Evolutionary conservation across 2,113 vertebrate genomes (phyloP).

Genomic region (Nycticebus coucang): DNA sequence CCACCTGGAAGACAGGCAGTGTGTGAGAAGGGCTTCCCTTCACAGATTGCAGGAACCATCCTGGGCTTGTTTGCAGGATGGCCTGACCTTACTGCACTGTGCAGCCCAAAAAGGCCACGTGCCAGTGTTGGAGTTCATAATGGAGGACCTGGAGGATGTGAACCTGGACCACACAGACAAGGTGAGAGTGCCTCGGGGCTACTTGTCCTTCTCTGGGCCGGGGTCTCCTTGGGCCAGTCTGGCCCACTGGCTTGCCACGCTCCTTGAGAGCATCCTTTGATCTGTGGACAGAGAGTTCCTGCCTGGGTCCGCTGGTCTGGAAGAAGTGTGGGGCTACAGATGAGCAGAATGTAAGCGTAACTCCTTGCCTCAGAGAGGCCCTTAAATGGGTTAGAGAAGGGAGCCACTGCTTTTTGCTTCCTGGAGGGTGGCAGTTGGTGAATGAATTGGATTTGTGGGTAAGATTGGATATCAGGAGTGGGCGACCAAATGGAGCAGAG

Average conservation of each 20-base stretch:
- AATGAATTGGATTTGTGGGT: background rate
- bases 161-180: conserved; percentile 88
- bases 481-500: background rate
- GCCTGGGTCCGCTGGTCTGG: background rate
- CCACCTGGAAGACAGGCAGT: background rate
- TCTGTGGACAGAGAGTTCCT: background rate
- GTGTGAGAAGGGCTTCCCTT: background rate
- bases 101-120: conserved; percentile 91
- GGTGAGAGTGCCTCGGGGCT: conserved; percentile 75
- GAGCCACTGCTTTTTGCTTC: background rate
- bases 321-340: background rate
- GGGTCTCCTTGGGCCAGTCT: background rate
- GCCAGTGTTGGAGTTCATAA: conserved; percentile 87
- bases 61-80: conserved; percentile 83
- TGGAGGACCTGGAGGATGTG: conserved; percentile 91
- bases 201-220: background rate
- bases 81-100: conserved; percentile 91
- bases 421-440: background rate
- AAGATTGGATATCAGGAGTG: background rate
- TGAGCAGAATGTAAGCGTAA: background rate
- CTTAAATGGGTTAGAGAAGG: background rate
- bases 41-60: background rate
- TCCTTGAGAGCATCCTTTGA: background rate
- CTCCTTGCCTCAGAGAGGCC: background rate
- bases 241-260: too few relatives aligned